Conservation (phyloP, 2,888 invertebrate species). For the Erynnis tages region DNA sequence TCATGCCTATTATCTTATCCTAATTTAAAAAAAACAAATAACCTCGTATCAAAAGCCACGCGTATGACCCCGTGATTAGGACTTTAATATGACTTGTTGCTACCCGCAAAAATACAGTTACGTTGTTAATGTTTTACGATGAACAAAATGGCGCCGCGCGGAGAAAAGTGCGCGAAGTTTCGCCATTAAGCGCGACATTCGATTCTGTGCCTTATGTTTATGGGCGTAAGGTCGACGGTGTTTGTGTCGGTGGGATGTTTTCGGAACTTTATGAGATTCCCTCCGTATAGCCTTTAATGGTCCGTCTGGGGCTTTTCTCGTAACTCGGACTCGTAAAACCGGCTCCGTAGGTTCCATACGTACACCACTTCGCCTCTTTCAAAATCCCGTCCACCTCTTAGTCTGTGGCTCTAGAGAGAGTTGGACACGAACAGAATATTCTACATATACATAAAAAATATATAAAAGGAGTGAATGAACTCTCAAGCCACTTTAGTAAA, state of each 20-base stretch:
- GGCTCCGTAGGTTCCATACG: conserved; percentile 49
- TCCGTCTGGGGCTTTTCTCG: conserved; percentile 61
- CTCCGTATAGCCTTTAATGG: conserved; percentile 72
- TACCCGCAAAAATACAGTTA: conserved; percentile 61
- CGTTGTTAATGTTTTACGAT: conserved; percentile 75
- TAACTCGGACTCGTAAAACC: conserved; percentile 68
- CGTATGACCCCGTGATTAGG: conserved; percentile 54
- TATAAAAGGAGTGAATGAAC: no score
- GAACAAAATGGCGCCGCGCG: conserved; percentile 65
- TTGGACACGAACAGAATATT: no score
- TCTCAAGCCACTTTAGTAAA: no score
- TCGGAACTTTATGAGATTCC: conserved; percentile 56
- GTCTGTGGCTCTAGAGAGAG: no score
- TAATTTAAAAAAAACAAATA: not conserved
- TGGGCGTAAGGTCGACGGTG: conserved; percentile 40
- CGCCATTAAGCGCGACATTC: conserved; percentile 29
- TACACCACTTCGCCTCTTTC: conserved; percentile 17
- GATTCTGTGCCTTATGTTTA: conserved; percentile 43
- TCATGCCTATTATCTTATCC: no score
- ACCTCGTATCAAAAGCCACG: not conserved
- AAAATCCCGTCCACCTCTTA: conserved; percentile 8
- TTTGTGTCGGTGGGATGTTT: conserved; percentile 43
- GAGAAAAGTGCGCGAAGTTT: conserved; percentile 49
- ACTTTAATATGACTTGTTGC: conserved; percentile 75
- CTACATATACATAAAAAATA: no score